Percentiles rank a stretch among this genome's conserved stretches.
These are phyloP conservation scores for Cylindroiulus punctatus DNA, from an alignment of 2,888 invertebrate genomes.

Conservation along the genomic window DNA sequence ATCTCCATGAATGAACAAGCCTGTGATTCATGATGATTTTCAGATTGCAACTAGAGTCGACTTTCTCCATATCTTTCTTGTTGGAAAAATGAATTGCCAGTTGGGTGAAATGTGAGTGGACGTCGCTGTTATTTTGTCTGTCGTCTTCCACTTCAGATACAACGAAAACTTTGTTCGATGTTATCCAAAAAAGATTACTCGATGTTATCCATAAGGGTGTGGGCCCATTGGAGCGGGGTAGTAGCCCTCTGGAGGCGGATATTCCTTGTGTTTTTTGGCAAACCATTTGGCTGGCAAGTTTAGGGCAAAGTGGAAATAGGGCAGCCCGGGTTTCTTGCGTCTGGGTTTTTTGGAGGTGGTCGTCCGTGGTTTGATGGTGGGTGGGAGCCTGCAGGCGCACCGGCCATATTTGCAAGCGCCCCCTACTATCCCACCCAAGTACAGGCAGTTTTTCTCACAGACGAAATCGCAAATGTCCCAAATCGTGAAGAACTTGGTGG, in stretches of 20 bases:
- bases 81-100: too few relatives aligned
- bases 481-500: background rate
- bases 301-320: background rate
- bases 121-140: too few relatives aligned
- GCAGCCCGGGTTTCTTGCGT: background rate
- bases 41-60: too few relatives aligned
- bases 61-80: too few relatives aligned
- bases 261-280: background rate
- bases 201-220: background rate
- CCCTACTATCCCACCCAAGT: background rate
- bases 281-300: background rate
- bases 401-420: background rate
- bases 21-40: too few relatives aligned
- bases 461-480: background rate
- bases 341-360: background rate
- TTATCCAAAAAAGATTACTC: too few relatives aligned
- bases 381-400: background rate
- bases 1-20: too few relatives aligned
- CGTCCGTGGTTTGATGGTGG: background rate
- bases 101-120: too few relatives aligned
- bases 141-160: too few relatives aligned
- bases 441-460: slow-evolving; percentile 6
- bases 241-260: background rate
- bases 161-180: too few relatives aligned
- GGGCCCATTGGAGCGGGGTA: background rate